Evolutionary conservation across 2,113 vertebrate genomes (phyloP).

Genomic region (Furnarius figulus): DNA sequence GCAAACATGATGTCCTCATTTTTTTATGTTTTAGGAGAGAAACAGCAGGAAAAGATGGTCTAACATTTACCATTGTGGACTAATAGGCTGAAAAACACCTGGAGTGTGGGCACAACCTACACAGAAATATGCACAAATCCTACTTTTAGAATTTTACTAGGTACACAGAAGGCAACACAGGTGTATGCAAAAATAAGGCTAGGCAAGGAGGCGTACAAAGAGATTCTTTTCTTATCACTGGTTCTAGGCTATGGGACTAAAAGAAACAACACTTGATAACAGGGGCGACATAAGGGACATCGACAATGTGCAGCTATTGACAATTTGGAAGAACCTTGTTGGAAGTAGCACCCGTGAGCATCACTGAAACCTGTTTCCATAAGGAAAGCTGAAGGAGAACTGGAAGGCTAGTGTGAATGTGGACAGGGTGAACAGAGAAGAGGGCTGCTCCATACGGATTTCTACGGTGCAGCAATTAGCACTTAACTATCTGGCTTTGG

Average conservation of each 20-base stretch:
- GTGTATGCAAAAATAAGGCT: background rate
- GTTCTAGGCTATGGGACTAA: background rate
- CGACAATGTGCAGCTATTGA: background rate
- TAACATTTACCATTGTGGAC: background rate
- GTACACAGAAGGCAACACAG: background rate
- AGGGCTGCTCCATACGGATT: background rate
- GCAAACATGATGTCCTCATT: background rate
- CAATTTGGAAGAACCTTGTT: background rate
- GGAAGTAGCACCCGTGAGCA: conserved; percentile 7
- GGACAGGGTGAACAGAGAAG: background rate
- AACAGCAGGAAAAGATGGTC: background rate
- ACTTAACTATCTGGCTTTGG: background rate
- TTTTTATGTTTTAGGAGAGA: background rate
- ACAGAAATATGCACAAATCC: background rate
- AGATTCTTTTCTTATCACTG: background rate
- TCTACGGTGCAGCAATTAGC: background rate
- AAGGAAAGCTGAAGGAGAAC: background rate
- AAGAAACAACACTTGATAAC: background rate
- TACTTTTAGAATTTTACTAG: background rate
- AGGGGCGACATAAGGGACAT: background rate
- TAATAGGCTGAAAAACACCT: background rate
- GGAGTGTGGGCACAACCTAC: background rate
- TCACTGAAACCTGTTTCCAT: background rate
- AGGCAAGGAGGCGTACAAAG: background rate
- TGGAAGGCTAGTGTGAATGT: background rate